Conservation (phyloP, 2,797 vertebrate genomes). For the Thamnophis elegans region DNA sequence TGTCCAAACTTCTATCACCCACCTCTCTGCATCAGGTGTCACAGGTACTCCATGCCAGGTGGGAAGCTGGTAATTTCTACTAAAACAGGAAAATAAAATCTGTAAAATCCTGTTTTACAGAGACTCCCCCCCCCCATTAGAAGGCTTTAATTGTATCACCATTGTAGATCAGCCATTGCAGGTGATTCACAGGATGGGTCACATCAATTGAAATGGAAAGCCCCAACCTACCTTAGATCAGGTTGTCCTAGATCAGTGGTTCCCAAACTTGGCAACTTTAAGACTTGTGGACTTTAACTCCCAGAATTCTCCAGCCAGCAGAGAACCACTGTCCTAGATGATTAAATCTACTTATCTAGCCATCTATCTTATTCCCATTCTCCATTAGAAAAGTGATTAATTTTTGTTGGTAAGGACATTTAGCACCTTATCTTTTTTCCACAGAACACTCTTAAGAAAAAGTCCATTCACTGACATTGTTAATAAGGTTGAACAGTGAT, state of each 20-base stretch:
- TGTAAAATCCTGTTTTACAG: neutral
- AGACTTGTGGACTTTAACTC: no score
- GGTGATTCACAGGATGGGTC: neutral
- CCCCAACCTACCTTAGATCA: neutral
- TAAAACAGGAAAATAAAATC: neutral
- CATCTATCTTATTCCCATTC: neutral
- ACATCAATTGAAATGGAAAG: neutral
- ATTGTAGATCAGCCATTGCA: neutral
- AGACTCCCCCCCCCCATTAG: neutral
- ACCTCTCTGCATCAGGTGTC: neutral
- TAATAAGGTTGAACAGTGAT: neutral
- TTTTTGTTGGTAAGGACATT: neutral
- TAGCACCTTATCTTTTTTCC: neutral
- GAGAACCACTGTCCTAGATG: neutral
- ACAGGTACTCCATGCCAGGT: neutral
- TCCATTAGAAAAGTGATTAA: neutral
- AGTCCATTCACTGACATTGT: neutral
- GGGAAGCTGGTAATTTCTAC: neutral
- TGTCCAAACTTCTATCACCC: neutral
- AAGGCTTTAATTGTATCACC: neutral
- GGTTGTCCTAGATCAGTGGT: no score
- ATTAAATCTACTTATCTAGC: neutral
- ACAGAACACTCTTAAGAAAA: neutral
- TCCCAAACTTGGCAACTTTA: no score
- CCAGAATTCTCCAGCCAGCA: no score